A percentile compares a stretch with the other conserved stretches of the same genome.
These are phyloP conservation scores for Silurus glanis DNA, from an alignment of 2,113 vertebrate species.

Conservation along the genomic window DNA sequence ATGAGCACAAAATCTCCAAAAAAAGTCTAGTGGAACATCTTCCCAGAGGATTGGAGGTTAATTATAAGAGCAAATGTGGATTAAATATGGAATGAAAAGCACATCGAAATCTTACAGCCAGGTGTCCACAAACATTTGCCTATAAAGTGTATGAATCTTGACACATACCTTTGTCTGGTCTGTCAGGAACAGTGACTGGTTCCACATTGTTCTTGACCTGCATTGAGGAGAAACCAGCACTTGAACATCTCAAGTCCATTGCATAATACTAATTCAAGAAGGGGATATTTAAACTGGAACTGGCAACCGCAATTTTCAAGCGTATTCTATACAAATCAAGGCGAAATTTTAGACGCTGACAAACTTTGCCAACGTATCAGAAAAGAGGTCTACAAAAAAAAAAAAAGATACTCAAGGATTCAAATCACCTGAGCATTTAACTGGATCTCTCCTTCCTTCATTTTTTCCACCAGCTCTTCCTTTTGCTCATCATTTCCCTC, in stretches of 20 bases:
- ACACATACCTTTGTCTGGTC: conserved; percentile 49
- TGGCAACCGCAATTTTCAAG: neutral
- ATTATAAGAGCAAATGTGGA: too few species aligned
- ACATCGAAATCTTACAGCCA: too few species aligned
- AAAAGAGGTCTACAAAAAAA: neutral
- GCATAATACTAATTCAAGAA: neutral
- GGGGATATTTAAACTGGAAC: neutral
- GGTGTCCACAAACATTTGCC: too few species aligned
- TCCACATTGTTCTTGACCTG: conserved; percentile 48
- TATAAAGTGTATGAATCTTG: too few species aligned
- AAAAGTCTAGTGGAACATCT: too few species aligned
- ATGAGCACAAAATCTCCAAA: too few species aligned
- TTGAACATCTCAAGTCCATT: neutral
- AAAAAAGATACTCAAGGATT: neutral
- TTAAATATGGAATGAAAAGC: too few species aligned
- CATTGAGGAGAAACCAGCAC: conserved; percentile 14
- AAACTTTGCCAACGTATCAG: neutral
- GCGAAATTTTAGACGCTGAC: neutral
- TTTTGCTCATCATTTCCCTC: conserved; percentile 18
- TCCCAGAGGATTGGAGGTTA: too few species aligned
- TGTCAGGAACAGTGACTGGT: conserved; percentile 38
- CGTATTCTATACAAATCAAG: neutral
- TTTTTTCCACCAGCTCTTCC: conserved; percentile 30
- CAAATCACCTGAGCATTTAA: conserved; percentile 4
- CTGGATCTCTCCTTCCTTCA: conserved; percentile 1